Conservation (phyloP, 1,140 invertebrate genomes). For the Aphis craccivora region DNA sequence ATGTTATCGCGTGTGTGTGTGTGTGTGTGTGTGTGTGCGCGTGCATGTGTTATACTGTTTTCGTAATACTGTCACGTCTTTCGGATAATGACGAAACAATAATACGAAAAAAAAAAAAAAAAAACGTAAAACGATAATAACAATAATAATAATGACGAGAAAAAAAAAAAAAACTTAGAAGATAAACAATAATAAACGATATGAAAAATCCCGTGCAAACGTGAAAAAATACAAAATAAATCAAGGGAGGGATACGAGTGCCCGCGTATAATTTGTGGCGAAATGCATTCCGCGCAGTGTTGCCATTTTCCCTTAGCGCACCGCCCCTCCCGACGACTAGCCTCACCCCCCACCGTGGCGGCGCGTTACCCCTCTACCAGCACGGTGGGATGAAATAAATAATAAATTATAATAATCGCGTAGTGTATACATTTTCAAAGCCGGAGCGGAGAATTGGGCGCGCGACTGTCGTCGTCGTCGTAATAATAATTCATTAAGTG, state of each 20-base stretch:
- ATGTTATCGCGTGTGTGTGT: neutral
- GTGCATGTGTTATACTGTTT: neutral
- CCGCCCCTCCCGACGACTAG: neutral
- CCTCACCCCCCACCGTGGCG: neutral
- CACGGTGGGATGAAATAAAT: neutral
- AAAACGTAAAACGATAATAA: neutral
- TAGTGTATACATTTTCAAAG: neutral
- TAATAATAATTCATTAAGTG: neutral
- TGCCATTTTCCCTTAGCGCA: constrained; percentile 41
- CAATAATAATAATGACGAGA: neutral
- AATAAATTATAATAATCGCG: neutral
- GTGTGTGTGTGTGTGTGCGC: neutral
- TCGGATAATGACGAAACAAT: neutral
- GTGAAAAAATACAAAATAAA: neutral
- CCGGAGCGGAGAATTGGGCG: neutral
- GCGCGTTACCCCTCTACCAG: neutral
- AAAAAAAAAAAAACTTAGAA: neutral
- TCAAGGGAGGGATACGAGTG: constrained; percentile 20
- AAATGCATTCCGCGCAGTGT: constrained; percentile 43
- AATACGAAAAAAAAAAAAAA: neutral
- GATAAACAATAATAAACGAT: neutral
- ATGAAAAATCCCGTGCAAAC: neutral
- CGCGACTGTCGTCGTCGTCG: neutral
- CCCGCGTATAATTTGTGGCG: neutral
- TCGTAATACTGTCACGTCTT: neutral